phyloP scores from a whole-genome alignment of 2,113 vertebrate genomes.

The Halichoerus grypus region DNA sequence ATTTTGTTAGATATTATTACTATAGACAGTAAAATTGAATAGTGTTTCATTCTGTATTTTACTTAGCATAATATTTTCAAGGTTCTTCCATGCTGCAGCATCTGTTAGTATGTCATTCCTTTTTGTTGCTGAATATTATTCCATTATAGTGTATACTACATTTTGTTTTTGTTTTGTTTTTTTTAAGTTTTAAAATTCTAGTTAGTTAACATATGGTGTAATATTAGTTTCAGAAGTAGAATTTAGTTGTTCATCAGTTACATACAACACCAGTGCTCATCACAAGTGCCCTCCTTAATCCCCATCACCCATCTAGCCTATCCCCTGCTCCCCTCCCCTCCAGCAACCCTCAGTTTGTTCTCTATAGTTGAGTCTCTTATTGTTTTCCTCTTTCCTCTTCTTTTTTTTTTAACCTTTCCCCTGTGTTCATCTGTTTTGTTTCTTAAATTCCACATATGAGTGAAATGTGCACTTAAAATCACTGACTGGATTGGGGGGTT shows the following conservation, averaged over 20 bases:
- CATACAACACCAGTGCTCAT: neutral
- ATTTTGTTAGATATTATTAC: neutral
- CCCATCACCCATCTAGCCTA: neutral
- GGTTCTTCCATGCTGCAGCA: neutral
- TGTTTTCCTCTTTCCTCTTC: neutral
- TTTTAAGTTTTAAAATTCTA: neutral
- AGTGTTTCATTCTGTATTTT: neutral
- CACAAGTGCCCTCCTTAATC: neutral
- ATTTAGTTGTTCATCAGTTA: neutral
- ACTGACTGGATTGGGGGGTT: neutral
- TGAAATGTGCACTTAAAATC: neutral
- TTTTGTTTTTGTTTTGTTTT: neutral
- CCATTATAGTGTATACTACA: neutral
- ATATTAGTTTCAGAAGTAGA: neutral
- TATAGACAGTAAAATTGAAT: neutral
- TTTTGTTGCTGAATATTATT: neutral
- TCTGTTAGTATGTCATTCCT: neutral
- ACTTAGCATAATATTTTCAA: neutral
- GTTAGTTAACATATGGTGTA: neutral
- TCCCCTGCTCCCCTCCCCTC: neutral
- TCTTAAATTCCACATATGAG: neutral
- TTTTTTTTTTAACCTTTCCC: neutral
- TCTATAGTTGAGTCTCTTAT: neutral
- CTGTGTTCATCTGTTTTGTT: neutral
- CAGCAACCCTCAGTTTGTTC: neutral